Evolutionary conservation across 2,113 vertebrate species (phyloP).

Genomic region (Thomomys bottae): DNA sequence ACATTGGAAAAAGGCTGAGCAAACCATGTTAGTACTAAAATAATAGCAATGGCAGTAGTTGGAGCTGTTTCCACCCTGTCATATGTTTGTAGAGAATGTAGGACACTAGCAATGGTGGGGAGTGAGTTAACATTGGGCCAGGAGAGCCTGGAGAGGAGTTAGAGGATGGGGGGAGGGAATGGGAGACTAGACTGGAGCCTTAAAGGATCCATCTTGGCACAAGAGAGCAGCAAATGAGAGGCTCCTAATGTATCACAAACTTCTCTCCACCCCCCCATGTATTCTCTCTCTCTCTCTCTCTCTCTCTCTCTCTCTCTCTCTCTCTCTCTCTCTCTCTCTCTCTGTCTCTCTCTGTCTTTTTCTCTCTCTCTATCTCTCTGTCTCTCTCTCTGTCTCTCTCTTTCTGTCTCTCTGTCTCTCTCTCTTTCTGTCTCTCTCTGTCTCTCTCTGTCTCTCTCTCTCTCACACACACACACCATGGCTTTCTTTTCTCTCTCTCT

Average conservation of each 20-base stretch:
- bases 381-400: too few species aligned
- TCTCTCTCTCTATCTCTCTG: too few species aligned
- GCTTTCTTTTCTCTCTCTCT: not conserved
- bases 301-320: too few species aligned
- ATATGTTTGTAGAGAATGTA: accelerated
- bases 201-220: too few species aligned
- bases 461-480: too few species aligned
- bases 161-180: not conserved
- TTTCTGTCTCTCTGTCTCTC: accelerated
- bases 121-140: not conserved
- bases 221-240: not conserved
- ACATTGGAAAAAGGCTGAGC: accelerated
- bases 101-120: accelerated
- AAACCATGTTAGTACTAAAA: too few species aligned
- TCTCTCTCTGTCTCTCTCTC: too few species aligned
- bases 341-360: not conserved
- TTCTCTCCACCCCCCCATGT: not conserved
- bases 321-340: too few species aligned
- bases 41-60: accelerated
- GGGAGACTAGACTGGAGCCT: not conserved
- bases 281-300: accelerated
- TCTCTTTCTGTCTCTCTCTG: not conserved
- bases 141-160: not conserved
- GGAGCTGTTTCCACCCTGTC: accelerated
- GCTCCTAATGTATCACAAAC: accelerated